A percentile compares a stretch with the other conserved stretches of the same genome.
Evolutionary conservation across 2,113 vertebrate species (phyloP).

Genomic region (Brienomyrus longianalis): DNA sequence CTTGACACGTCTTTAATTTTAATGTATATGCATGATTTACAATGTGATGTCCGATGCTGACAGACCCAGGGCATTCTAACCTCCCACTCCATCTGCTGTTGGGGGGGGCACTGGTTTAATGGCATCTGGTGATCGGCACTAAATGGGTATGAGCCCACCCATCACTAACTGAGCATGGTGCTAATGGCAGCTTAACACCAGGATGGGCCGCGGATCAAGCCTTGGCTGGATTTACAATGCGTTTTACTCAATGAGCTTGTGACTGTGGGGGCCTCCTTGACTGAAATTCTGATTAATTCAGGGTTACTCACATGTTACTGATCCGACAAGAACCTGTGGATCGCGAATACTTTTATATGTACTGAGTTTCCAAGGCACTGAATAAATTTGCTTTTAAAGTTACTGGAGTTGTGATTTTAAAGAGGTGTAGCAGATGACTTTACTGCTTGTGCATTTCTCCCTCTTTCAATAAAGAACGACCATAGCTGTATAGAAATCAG

Average conservation of each 20-base stretch:
- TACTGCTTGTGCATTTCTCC: neutral
- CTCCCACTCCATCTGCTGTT: neutral
- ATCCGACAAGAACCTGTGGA: neutral
- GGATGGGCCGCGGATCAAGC: neutral
- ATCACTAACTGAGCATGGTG: neutral
- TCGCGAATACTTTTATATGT: neutral
- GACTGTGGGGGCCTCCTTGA: neutral
- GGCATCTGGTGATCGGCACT: neutral
- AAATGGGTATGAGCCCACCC: neutral
- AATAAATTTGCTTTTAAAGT: neutral
- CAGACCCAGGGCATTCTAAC: neutral
- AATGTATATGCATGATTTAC: neutral
- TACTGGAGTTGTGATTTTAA: neutral
- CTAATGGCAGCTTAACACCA: neutral
- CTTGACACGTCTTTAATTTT: neutral
- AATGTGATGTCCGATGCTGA: neutral
- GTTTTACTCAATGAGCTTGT: neutral
- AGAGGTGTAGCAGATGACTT: neutral
- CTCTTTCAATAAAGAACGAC: neutral
- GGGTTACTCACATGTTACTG: neutral
- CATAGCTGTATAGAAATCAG: neutral
- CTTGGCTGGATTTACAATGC: neutral
- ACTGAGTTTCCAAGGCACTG: neutral
- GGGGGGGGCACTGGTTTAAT: neutral
- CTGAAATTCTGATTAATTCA: slow-evolving; percentile 1